phyloP scores from a whole-genome alignment of 2,888 invertebrate species.

The Melikaiella ostensackeni region DNA sequence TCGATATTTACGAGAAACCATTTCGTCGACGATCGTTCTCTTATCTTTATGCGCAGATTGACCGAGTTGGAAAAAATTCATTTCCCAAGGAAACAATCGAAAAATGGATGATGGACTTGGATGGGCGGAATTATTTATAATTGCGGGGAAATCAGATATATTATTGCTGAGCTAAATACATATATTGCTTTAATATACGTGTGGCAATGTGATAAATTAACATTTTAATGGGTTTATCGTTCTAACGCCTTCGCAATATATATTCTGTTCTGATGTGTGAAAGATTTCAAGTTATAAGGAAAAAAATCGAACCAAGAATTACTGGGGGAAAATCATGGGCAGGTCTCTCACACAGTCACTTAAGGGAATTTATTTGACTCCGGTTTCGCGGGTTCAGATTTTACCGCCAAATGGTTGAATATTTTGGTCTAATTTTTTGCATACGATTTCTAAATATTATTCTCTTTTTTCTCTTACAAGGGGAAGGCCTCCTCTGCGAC shows the following conservation, averaged over 20 bases:
- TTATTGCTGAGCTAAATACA: slow-evolving; percentile 36
- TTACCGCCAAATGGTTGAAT: too few relatives aligned
- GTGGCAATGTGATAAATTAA: slow-evolving; percentile 28
- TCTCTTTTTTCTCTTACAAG: too few relatives aligned
- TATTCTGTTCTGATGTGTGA: background rate
- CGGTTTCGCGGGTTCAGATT: too few relatives aligned
- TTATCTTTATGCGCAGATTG: slow-evolving; percentile 9
- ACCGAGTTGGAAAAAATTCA: background rate
- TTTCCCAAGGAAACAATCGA: slow-evolving; percentile 27
- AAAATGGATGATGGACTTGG: slow-evolving; percentile 4
- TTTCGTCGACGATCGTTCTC: slow-evolving; percentile 23
- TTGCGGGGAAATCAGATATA: slow-evolving; percentile 35
- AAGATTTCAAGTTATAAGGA: background rate
- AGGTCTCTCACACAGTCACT: too few relatives aligned
- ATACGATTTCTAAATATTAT: too few relatives aligned
- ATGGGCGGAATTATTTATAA: slow-evolving; percentile 19
- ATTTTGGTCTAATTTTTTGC: too few relatives aligned
- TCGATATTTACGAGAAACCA: slow-evolving; percentile 37
- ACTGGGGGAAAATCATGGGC: too few relatives aligned
- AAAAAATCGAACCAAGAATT: too few relatives aligned
- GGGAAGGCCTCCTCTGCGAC: too few relatives aligned
- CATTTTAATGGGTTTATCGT: slow-evolving; percentile 38
- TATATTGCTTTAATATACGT: slow-evolving; percentile 26
- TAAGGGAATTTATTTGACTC: too few relatives aligned
- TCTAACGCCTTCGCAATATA: slow-evolving; percentile 30